Conservation (phyloP, 1,140 invertebrate genomes). For the Musca vetustissima region DNA sequence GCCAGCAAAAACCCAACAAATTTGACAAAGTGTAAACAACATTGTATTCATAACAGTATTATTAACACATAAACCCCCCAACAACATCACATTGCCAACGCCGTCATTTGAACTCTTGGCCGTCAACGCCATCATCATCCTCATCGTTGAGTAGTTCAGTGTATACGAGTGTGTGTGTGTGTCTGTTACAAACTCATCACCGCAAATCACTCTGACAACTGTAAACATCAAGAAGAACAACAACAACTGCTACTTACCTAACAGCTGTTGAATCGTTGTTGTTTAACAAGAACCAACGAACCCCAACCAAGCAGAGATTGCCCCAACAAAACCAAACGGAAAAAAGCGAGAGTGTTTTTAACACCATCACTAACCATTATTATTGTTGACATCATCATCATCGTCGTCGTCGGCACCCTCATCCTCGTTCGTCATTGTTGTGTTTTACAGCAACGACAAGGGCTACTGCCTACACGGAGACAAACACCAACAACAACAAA, state of each 20-base stretch:
- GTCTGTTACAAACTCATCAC: background rate
- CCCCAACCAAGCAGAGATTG: background rate
- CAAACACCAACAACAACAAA: background rate
- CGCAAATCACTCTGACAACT: background rate
- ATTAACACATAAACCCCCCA: constrained; percentile 30
- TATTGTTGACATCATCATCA: constrained; percentile 7
- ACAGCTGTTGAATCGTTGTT: background rate
- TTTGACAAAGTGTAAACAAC: constrained; percentile 25
- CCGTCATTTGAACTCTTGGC: background rate
- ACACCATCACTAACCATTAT: constrained; percentile 4
- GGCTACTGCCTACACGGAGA: background rate
- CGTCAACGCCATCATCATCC: background rate
- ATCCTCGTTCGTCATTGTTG: too few relatives aligned
- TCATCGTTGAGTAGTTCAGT: constrained; percentile 2
- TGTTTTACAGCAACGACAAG: background rate
- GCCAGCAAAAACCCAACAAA: constrained; percentile 4
- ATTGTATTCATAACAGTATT: constrained; percentile 30
- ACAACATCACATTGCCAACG: constrained; percentile 17
- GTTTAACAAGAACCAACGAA: background rate
- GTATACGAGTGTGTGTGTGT: background rate
- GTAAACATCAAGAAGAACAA: constrained; percentile 3
- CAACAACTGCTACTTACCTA: background rate
- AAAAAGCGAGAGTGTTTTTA: constrained; percentile 21
- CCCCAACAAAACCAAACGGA: too few relatives aligned
- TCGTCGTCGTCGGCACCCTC: background rate